Percentiles rank a stretch among this genome's conserved stretches.
Conservation (phyloP, 2,888 invertebrate species). For the Bunonema sp. region DNA sequence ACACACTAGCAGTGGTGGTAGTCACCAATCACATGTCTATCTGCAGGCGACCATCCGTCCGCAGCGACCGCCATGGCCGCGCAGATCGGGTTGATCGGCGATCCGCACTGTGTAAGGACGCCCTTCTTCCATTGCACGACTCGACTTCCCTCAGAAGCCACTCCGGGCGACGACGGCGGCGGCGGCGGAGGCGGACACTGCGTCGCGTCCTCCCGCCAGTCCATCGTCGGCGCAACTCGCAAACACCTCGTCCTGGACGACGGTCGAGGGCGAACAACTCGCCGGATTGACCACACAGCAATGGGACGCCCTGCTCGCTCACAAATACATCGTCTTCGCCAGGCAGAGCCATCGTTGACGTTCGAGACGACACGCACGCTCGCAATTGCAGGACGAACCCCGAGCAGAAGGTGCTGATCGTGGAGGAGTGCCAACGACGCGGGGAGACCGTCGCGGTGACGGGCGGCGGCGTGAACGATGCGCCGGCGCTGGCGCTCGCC, state of each 20-base stretch:
- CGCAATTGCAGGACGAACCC: conserved; percentile 26
- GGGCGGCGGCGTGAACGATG: conserved; percentile 39
- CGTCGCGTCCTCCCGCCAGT: too few species aligned
- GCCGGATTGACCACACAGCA: conserved; percentile 17
- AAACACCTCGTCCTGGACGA: too few species aligned
- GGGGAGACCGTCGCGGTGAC: conserved; percentile 37
- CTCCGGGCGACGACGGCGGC: too few species aligned
- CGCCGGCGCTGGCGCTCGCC: conserved; percentile 37
- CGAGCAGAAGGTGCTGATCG: conserved; percentile 37
- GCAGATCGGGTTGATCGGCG: conserved; percentile 32
- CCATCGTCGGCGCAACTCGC: too few species aligned
- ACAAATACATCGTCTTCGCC: conserved; percentile 41
- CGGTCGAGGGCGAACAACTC: conserved; percentile 31
- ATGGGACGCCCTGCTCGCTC: conserved; percentile 29
- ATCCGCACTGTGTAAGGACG: too few species aligned
- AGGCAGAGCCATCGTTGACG: conserved; percentile 7
- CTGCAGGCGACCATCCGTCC: conserved; percentile 41
- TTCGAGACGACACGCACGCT: too few species aligned
- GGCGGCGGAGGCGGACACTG: too few species aligned
- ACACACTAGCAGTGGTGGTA: too few species aligned
- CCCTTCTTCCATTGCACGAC: too few species aligned
- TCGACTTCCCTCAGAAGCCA: too few species aligned
- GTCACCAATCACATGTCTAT: too few species aligned
- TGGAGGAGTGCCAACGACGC: conserved; percentile 35
- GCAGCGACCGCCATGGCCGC: conserved; percentile 34